A percentile compares a stretch with the other conserved stretches of the same genome.
Evolutionary conservation across 2,888 invertebrate species (phyloP).

Genomic region (Campoletis raptor): DNA sequence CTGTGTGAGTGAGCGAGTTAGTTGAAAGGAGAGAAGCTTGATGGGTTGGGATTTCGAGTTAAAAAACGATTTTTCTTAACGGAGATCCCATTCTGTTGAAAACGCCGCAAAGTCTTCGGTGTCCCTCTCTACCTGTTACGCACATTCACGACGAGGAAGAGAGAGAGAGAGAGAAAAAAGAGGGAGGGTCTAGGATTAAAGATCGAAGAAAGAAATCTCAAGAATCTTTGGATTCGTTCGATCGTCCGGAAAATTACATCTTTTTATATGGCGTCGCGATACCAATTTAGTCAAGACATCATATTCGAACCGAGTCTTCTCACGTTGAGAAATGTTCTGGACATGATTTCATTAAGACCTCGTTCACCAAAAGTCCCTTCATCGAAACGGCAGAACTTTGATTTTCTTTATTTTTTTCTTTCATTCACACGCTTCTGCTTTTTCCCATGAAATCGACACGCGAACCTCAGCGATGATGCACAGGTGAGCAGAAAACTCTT

Average conservation of each 20-base stretch:
- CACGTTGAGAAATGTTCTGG: slow-evolving; percentile 81
- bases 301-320: slow-evolving; percentile 72
- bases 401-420: slow-evolving; percentile 32
- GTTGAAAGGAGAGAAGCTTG: slow-evolving; percentile 59
- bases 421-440: slow-evolving; percentile 33
- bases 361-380: slow-evolving; percentile 49
- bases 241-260: slow-evolving; percentile 79
- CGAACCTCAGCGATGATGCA: slow-evolving; percentile 39
- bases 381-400: slow-evolving; percentile 11
- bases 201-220: slow-evolving; percentile 42
- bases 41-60: slow-evolving; percentile 72
- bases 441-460: slow-evolving; percentile 62
- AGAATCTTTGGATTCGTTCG: slow-evolving; percentile 59
- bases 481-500: slow-evolving; percentile 57
- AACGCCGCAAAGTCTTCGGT: slow-evolving; percentile 44
- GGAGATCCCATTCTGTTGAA: slow-evolving; percentile 64
- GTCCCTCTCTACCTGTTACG: slow-evolving; percentile 72
- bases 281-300: slow-evolving; percentile 2
- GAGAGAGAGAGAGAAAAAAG: not conserved
- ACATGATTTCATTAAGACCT: slow-evolving; percentile 80
- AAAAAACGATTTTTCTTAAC: slow-evolving; percentile 80
- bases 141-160: slow-evolving; percentile 26
- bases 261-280: slow-evolving; percentile 43
- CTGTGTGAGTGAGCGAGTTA: slow-evolving; percentile 5
- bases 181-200: slow-evolving; percentile 18